Conservation (phyloP, 2,113 vertebrate species). For the Oryzias javanicus region DNA sequence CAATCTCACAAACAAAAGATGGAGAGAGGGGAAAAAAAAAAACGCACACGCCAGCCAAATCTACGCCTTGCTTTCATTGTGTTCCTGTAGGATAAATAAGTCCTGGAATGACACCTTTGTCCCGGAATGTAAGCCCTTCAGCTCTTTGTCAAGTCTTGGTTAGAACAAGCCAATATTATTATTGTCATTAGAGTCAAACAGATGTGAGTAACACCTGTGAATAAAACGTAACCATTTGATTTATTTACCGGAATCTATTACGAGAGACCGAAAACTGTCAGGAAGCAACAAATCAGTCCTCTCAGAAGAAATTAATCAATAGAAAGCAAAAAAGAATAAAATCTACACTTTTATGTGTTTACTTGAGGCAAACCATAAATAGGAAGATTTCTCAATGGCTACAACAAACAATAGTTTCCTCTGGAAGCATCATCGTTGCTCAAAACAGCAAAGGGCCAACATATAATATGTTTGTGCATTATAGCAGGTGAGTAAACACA, state of each 20-base stretch:
- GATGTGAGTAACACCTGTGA: constrained; percentile 1
- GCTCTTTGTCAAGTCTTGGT: constrained; percentile 45
- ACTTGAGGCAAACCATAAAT: neutral
- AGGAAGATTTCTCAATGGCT: neutral
- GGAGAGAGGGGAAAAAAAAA: constrained; percentile 53
- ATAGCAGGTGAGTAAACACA: constrained; percentile 61
- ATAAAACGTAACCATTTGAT: neutral
- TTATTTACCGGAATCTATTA: neutral
- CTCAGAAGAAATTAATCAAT: neutral
- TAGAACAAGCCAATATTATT: constrained; percentile 23
- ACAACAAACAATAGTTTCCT: constrained; percentile 3
- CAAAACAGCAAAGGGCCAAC: constrained; percentile 47
- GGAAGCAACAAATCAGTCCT: too few relatives aligned
- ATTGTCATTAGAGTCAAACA: constrained; percentile 2
- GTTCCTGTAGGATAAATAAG: constrained; percentile 54
- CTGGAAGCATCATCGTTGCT: constrained; percentile 9
- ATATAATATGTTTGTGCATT: constrained; percentile 45
- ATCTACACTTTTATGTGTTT: neutral
- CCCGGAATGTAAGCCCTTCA: constrained; percentile 40
- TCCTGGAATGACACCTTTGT: constrained; percentile 54
- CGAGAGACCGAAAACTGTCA: too few relatives aligned
- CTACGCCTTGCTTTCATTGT: constrained; percentile 55
- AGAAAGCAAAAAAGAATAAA: neutral
- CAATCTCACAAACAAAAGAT: constrained; percentile 44
- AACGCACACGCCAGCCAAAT: constrained; percentile 57